Evolutionary conservation across 2,797 vertebrate genomes (phyloP).

Genomic region (Melanotaenia nigrans): DNA sequence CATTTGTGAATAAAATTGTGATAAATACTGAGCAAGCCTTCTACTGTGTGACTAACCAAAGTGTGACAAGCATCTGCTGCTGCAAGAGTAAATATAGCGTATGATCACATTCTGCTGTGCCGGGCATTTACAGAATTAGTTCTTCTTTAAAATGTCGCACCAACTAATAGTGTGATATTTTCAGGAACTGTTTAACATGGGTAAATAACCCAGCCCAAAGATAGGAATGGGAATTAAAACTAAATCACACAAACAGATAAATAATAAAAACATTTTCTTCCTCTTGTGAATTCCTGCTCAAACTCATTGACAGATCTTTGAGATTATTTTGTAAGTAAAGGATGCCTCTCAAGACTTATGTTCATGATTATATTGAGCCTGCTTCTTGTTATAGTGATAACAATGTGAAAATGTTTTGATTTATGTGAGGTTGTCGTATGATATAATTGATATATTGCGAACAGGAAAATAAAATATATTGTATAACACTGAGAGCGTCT

Average conservation of each 20-base stretch:
- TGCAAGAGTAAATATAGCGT: constrained; percentile 1
- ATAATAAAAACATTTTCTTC: not conserved
- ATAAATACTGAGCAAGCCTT: constrained; percentile 6
- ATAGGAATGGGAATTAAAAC: not conserved
- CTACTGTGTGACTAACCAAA: not conserved
- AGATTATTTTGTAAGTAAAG: not conserved
- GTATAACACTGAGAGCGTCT: not conserved
- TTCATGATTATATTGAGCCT: not conserved
- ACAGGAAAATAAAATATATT: too few species aligned
- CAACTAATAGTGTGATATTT: not conserved
- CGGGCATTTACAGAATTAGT: not conserved
- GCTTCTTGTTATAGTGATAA: not conserved
- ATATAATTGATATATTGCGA: too few species aligned
- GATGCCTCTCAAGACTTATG: not conserved
- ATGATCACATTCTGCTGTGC: not conserved
- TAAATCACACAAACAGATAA: not conserved
- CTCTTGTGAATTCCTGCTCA: not conserved
- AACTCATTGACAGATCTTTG: not conserved
- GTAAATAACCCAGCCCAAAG: not conserved
- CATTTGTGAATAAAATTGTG: constrained; percentile 6
- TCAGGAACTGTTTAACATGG: not conserved
- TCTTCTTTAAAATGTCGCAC: not conserved
- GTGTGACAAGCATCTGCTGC: not conserved
- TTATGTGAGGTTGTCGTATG: not conserved
- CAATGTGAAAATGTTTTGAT: not conserved